Percentiles rank a stretch among this genome's conserved stretches.
Conservation (phyloP, 2,888 invertebrate genomes). For the Margaritifera margaritifera region DNA sequence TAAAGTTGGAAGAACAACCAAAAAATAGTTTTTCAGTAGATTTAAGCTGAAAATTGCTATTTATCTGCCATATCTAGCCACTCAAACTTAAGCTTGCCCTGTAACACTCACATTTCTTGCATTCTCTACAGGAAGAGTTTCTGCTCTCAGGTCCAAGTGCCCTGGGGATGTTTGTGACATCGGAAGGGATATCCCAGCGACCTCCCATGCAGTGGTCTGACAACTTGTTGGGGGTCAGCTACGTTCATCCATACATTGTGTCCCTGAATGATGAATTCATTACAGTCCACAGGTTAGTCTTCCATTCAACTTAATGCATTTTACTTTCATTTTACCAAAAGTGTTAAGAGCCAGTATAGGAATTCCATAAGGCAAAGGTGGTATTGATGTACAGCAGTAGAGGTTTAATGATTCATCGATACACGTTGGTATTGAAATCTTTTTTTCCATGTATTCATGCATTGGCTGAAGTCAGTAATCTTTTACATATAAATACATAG, state of each 20-base stretch:
- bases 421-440: too few species aligned
- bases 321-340: neutral
- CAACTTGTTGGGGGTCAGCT: slow-evolving; percentile 69
- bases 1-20: too few species aligned
- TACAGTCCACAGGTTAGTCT: slow-evolving; percentile 74
- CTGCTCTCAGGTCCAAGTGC: slow-evolving; percentile 75
- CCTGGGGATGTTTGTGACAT: slow-evolving; percentile 76
- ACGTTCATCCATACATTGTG: slow-evolving; percentile 74
- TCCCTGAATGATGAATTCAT: slow-evolving; percentile 74
- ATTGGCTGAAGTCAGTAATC: too few species aligned
- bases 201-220: slow-evolving; percentile 76
- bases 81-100: neutral
- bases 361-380: too few species aligned
- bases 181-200: slow-evolving; percentile 75
- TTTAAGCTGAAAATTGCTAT: neutral
- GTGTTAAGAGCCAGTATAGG: neutral
- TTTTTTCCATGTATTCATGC: too few species aligned
- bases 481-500: too few species aligned
- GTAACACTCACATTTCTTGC: neutral
- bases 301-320: neutral
- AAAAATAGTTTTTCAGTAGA: neutral
- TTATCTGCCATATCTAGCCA: neutral
- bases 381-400: too few species aligned
- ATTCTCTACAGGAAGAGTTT: slow-evolving; percentile 74
- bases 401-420: too few species aligned